Base-by-base conservation (phyloP, 2,888 invertebrate species). In the Blomia tropicalis region DNA sequence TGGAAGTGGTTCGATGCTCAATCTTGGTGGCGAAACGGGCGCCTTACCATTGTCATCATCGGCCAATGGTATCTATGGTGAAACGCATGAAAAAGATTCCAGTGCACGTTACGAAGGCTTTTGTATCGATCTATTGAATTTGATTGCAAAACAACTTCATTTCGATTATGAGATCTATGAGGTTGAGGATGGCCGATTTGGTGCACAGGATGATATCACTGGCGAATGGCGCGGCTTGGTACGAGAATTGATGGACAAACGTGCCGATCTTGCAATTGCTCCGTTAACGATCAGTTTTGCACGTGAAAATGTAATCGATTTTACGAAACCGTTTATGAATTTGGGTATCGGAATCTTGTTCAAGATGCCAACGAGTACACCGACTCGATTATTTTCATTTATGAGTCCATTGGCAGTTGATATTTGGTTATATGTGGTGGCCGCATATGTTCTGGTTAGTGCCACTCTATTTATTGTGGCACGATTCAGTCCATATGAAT, bases 241-340 rank as follows among this genome's bases (percentile, higher is more conserved):
- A 7, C 69, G 72, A 44, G 74, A 76, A 64, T 68, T 77, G 30
- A 73, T 75, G 22, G 66, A 66, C 47, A 69, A 68, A 66, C 7
- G 17, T 11, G 36, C 36, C 36, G 36, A 36, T 36, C 78, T 96
- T 68, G 95, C 93, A 0, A 90, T 95, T 0, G 93, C 91, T 0
- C 91, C 95, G 0, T 88, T 96, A 84, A 96, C 95, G 1, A 96
- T 96, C 69, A 95, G 90, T 75, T 95, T 92, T 74, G 90, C 92
- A 0, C 77, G 96, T 22, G 93, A 93, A 73, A 85, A 86, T 73
- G 85, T 87, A 64, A 91, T 96, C 64, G 95, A 95, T 75, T 96
- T 96, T 75, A 95, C 95, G 0, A 93, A 93, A 71, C 96, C 95
- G 0, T 96, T 93, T 76, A 91, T 96, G 87, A 93, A 93, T 74